Evolutionary conservation across 2,888 invertebrate genomes (phyloP), one percentile per base, ranked within the genome.

Genomic region (Himalopsyche tibetana): DNA sequence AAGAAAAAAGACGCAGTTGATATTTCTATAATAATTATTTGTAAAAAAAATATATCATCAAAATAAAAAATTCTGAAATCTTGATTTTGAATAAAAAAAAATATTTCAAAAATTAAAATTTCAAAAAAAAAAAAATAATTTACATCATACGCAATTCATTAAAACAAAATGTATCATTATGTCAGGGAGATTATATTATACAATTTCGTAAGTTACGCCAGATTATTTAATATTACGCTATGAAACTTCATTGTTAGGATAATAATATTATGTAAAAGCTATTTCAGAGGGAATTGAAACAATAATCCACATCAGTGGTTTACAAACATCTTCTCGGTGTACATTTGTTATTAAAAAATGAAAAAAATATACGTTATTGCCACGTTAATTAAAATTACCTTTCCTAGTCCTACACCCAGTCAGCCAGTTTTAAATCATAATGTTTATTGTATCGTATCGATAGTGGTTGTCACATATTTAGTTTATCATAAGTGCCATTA

Each of bases 211-310:
- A 11, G 28, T 63, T 63, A 63, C 11, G 63, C 19, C 9, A 19
- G 19, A 63, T 63, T 63, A 63, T 19, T 63, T 63, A 6, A 63
- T 63, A 19, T 51, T 51, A 51, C 8, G 51, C 51, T 51, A 51
- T 51, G 51, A 51, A 51, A 51, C 15, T 63, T 19, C 19, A 63
- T 63, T 63, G 63, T 8, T 63, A n/a, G 63, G 19, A 63, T 63
- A 56, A 56, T 56, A 56, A 56, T 63, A 63, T 63, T 63, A 28
- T 11, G 63, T 63, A 63, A 63, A 63, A 63, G 19, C 19, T 63
- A 63, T 63, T 63, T 63, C 63, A 28, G 63, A 9, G 63, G 9
- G 19, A 63, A 8, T 19, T 5, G 28, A 63, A 63, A 63, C 63
- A 63, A 63, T 28, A 19, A 63, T 19, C 28, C 63, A n/a, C n/a